Evolutionary conservation across 2,113 vertebrate species (phyloP).

Genomic region (Cichladusa arquata): DNA sequence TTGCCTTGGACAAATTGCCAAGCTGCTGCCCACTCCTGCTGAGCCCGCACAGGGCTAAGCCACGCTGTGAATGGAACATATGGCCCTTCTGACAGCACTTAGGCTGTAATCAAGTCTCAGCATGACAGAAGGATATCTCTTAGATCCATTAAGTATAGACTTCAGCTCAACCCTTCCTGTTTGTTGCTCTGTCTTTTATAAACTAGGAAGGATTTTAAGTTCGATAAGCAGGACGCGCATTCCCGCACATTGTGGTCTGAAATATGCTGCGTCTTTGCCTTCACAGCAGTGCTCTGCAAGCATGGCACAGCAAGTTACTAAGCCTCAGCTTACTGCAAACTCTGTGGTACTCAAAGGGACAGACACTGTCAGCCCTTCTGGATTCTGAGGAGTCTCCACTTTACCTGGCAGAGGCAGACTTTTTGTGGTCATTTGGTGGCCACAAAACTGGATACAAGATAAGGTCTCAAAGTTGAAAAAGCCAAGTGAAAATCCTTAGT

Average conservation of each 20-base stretch:
- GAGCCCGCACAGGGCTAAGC: background rate
- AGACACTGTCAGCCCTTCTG: background rate
- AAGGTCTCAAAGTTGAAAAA: background rate
- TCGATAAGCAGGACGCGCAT: background rate
- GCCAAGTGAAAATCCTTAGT: background rate
- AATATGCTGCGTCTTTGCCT: background rate
- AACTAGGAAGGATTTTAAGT: background rate
- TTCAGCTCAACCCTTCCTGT: background rate
- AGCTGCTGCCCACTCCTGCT: background rate
- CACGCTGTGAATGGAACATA: conserved; percentile 15
- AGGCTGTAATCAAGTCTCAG: conserved; percentile 36
- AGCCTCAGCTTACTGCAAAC: background rate
- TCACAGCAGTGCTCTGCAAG: background rate
- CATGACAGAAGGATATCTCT: conserved; percentile 21
- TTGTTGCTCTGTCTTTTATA: conserved; percentile 28
- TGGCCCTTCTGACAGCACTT: conserved; percentile 41
- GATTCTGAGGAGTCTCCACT: background rate
- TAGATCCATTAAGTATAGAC: conserved; percentile 22
- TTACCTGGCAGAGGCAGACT: background rate
- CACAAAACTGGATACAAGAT: background rate
- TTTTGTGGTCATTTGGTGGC: background rate
- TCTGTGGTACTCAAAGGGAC: background rate
- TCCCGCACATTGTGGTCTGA: background rate
- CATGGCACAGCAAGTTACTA: background rate
- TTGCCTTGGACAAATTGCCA: conserved; percentile 28